A percentile compares a stretch with the other conserved stretches of the same genome.
phyloP scores from a whole-genome alignment of 2,113 vertebrate species.

The Balaeniceps rex region DNA sequence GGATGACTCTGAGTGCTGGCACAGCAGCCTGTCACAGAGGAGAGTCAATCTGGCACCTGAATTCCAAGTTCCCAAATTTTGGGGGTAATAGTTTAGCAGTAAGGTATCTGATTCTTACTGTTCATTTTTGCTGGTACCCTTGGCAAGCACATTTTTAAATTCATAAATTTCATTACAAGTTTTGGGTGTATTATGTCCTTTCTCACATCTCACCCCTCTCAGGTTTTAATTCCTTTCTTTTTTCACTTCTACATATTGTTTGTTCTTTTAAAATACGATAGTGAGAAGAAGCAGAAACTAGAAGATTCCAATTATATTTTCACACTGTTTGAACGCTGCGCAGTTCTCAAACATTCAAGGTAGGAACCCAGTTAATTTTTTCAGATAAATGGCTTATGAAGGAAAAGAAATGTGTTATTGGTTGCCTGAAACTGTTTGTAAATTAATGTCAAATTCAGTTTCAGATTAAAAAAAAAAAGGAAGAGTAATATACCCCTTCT shows the following conservation, averaged over 20 bases:
- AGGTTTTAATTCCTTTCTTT: not conserved
- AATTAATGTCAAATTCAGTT: not conserved
- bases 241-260: not conserved
- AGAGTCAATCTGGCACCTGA: not conserved
- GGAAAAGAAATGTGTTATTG: not conserved
- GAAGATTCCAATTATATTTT: not conserved
- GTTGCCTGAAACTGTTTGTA: not conserved
- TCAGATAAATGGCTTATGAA: not conserved
- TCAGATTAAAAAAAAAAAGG: not conserved
- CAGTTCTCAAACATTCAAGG: not conserved
- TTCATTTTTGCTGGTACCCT: not conserved
- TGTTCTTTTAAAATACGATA: not conserved
- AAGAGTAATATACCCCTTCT: not conserved
- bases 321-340: not conserved
- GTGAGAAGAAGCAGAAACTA: not conserved
- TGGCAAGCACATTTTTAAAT: not conserved
- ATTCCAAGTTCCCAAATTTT: not conserved
- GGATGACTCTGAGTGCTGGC: not conserved
- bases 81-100: not conserved
- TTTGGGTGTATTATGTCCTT: not conserved
- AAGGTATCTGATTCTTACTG: not conserved
- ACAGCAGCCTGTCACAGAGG: not conserved
- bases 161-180: not conserved
- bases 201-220: not conserved
- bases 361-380: not conserved